Conservation (phyloP, 2,888 invertebrate species). For the Heteromyza rotundicornis region DNA sequence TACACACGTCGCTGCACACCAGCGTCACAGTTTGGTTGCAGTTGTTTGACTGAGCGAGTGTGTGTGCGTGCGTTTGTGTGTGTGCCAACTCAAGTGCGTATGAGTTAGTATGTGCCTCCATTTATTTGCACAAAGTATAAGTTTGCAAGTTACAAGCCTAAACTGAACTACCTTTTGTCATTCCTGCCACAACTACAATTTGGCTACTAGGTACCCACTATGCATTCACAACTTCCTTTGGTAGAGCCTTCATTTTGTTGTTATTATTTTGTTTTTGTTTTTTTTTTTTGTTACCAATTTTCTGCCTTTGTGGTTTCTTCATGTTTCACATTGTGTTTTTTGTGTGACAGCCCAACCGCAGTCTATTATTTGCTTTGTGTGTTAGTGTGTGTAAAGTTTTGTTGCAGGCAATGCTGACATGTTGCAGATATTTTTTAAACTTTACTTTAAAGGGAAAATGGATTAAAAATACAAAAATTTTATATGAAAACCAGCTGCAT, state of each 20-base stretch:
- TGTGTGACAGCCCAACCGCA: neutral
- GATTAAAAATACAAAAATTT: too few species aligned
- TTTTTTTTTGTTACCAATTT: slow-evolving; percentile 44
- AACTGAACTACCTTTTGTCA: neutral
- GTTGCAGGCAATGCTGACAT: neutral
- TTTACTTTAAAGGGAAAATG: too few species aligned
- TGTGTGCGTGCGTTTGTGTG: neutral
- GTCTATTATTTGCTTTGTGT: neutral
- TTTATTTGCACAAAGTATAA: slow-evolving; percentile 46
- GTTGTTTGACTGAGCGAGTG: slow-evolving; percentile 27
- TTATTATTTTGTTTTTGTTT: too few species aligned
- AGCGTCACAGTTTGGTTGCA: slow-evolving; percentile 47
- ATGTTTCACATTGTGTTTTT: slow-evolving; percentile 30
- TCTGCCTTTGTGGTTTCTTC: slow-evolving; percentile 47
- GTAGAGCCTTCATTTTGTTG: neutral
- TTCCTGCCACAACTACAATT: neutral
- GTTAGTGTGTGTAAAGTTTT: neutral
- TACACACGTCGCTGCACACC: slow-evolving; percentile 51
- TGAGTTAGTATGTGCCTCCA: slow-evolving; percentile 33
- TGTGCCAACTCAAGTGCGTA: neutral
- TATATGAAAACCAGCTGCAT: too few species aligned
- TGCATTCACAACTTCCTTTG: neutral
- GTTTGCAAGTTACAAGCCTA: neutral
- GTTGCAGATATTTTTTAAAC: too few species aligned
- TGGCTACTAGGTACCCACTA: neutral